Conservation (phyloP, 1,140 invertebrate genomes). For the Pemphigus obesinymphae region DNA sequence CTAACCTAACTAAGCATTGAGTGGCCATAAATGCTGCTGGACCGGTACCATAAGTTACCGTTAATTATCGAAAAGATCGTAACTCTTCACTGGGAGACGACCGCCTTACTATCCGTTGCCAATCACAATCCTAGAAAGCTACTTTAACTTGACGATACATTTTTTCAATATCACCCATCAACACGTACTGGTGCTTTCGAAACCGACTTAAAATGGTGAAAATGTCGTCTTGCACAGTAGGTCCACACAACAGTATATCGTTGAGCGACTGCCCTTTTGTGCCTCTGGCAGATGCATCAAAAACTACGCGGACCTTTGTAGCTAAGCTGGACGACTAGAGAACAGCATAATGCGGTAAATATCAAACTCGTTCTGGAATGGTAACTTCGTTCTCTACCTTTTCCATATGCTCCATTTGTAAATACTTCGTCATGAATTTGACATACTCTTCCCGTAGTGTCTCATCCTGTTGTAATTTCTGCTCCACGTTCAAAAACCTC, state of each 20-base stretch:
- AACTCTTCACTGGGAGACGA: conserved; percentile 44
- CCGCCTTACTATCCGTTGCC: conserved; percentile 53
- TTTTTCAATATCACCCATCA: conserved; percentile 51
- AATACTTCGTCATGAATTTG: conserved; percentile 49
- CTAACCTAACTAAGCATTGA: conserved; percentile 48
- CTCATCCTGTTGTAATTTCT: background rate
- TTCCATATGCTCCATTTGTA: too few relatives aligned
- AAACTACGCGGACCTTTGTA: conserved; percentile 48
- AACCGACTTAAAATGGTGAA: conserved; percentile 49
- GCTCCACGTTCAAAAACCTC: background rate
- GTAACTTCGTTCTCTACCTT: background rate
- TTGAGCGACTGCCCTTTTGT: conserved; percentile 46
- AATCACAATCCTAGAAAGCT: conserved; percentile 48
- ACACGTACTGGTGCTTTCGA: conserved; percentile 47
- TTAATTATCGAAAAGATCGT: conserved; percentile 48
- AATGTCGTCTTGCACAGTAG: conserved; percentile 50
- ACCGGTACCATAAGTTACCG: conserved; percentile 51
- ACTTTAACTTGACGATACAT: conserved; percentile 53
- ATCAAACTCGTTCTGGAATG: conserved; percentile 17
- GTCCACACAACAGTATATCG: conserved; percentile 47
- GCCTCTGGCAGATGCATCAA: conserved; percentile 49
- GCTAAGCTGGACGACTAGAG: conserved; percentile 24
- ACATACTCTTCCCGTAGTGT: conserved; percentile 36
- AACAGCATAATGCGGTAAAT: conserved; percentile 48
- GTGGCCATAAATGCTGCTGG: conserved; percentile 50